phyloP scores from a whole-genome alignment of 2,888 invertebrate species.

The Zeuzera pyrina region DNA sequence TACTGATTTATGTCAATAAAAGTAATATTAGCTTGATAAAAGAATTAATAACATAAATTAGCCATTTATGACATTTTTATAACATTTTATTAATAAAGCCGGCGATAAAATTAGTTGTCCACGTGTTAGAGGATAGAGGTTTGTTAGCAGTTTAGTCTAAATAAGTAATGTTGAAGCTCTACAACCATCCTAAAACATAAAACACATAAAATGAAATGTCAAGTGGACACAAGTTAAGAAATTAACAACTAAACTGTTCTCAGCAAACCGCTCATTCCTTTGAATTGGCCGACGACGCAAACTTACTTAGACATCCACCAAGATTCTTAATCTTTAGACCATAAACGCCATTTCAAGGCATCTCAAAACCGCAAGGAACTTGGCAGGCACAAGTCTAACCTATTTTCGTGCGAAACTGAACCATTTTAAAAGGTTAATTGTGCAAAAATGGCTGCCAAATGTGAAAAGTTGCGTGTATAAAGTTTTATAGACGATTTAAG shows the following conservation, averaged over 20 bases:
- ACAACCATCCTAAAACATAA: too few species aligned
- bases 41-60: too few species aligned
- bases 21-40: too few species aligned
- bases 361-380: not conserved
- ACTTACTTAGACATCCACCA: not conserved
- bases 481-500: constrained; percentile 23
- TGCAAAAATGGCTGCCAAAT: constrained; percentile 37
- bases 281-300: not conserved
- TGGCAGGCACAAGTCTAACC: not conserved
- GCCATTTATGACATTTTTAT: too few species aligned
- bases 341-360: not conserved
- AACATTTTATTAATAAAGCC: too few species aligned
- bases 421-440: constrained; percentile 37
- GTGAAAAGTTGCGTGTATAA: constrained; percentile 30
- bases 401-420: constrained; percentile 12
- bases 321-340: not conserved
- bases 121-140: too few species aligned
- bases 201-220: too few species aligned
- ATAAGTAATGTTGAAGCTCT: too few species aligned
- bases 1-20: too few species aligned
- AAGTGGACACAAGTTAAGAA: constrained; percentile 7
- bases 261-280: constrained; percentile 1
- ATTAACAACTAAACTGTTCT: constrained; percentile 10
- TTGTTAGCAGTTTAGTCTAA: too few species aligned
- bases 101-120: too few species aligned